Evolutionary conservation across 2,888 invertebrate genomes (phyloP).

Genomic region (Orthonychiurus folsomi): DNA sequence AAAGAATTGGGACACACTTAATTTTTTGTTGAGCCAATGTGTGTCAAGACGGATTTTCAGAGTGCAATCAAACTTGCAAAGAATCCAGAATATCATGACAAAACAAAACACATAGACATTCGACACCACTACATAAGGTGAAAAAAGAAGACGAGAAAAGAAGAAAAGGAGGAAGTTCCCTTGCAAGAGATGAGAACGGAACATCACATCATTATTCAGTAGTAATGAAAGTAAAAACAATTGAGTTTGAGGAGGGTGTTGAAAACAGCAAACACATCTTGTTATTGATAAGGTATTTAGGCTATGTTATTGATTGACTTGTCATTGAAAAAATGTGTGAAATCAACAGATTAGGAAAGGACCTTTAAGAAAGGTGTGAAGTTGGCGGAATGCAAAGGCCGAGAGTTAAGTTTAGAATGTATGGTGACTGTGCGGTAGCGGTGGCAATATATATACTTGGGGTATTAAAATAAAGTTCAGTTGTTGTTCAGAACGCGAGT

Average conservation of each 20-base stretch:
- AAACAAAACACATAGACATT: constrained; percentile 39
- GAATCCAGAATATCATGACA: constrained; percentile 32
- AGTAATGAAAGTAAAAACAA: no score
- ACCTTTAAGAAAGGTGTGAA: no score
- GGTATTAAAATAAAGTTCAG: no score
- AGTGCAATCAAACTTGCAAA: constrained; percentile 33
- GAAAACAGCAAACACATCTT: background rate
- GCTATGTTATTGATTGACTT: no score
- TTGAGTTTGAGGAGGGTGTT: background rate
- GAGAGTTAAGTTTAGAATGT: no score
- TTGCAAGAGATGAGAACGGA: background rate
- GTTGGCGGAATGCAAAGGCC: no score
- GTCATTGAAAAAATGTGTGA: no score
- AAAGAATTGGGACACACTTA: constrained; percentile 14
- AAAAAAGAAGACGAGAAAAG: background rate
- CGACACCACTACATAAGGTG: constrained; percentile 28
- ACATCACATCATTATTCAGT: background rate
- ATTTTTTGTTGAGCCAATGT: background rate
- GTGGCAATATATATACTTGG: no score
- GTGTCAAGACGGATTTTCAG: constrained; percentile 34
- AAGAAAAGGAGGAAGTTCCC: background rate
- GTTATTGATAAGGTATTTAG: no score
- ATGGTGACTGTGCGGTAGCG: no score
- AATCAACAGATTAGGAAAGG: no score
- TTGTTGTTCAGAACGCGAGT: no score